Evolutionary conservation across 2,888 invertebrate species (phyloP).

Genomic region (Apodemia mormo): DNA sequence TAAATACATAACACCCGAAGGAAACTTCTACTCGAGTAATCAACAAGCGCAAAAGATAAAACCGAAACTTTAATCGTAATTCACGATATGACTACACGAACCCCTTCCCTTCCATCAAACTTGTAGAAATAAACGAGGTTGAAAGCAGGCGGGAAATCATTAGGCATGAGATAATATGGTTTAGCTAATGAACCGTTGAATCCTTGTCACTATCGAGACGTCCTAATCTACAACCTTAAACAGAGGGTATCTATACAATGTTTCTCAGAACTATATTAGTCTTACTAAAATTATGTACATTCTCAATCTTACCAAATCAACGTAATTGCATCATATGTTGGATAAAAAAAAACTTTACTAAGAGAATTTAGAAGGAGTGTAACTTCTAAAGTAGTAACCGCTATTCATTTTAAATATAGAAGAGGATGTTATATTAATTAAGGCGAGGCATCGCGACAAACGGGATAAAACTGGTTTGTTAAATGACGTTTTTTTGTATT

Average conservation of each 20-base stretch:
- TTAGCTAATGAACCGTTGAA: slow-evolving; percentile 61
- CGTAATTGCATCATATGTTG: too few relatives aligned
- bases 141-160: slow-evolving; percentile 69
- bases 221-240: slow-evolving; percentile 12
- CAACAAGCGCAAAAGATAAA: slow-evolving; percentile 61
- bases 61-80: slow-evolving; percentile 66
- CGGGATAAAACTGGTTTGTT: too few relatives aligned
- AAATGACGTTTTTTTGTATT: too few relatives aligned
- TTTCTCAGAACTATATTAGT: not conserved
- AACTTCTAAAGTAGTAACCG: not conserved
- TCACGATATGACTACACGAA: slow-evolving; percentile 61
- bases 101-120: slow-evolving; percentile 48
- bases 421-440: too few relatives aligned
- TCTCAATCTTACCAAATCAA: too few relatives aligned
- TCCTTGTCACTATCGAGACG: slow-evolving; percentile 36
- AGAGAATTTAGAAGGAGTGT: not conserved
- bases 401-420: too few relatives aligned
- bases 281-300: not conserved
- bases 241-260: not conserved
- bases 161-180: slow-evolving; percentile 66
- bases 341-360: not conserved
- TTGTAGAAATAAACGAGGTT: slow-evolving; percentile 46
- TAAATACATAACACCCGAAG: slow-evolving; percentile 54
- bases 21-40: slow-evolving; percentile 59
- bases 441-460: too few relatives aligned